A percentile compares a stretch with the other conserved stretches of the same genome.
phyloP scores from a whole-genome alignment of 1,140 invertebrate species.

The Drosophila lowei region DNA sequence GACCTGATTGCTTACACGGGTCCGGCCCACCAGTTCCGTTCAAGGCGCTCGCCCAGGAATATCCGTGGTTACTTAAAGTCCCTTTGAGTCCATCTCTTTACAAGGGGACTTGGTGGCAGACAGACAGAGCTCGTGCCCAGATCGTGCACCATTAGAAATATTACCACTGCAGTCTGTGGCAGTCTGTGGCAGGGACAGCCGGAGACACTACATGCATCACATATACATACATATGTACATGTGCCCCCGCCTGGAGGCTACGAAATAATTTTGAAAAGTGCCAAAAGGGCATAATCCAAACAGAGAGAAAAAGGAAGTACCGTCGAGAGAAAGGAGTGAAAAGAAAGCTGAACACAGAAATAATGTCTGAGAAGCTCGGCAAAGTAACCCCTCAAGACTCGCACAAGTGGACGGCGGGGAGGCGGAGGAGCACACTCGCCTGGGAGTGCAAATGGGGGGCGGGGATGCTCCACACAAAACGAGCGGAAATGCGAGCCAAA shows the following conservation, averaged over 20 bases:
- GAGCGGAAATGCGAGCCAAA: slow-evolving; percentile 72
- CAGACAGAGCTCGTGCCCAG: neutral
- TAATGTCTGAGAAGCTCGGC: slow-evolving; percentile 64
- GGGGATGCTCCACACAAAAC: slow-evolving; percentile 61
- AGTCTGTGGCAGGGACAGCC: slow-evolving; percentile 31
- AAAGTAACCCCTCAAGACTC: slow-evolving; percentile 74
- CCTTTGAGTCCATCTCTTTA: slow-evolving; percentile 1
- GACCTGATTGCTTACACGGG: slow-evolving; percentile 62
- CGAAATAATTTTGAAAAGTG: slow-evolving; percentile 78
- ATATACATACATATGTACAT: slow-evolving; percentile 30
- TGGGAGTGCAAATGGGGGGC: slow-evolving; percentile 27
- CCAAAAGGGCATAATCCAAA: slow-evolving; percentile 76
- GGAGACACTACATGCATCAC: slow-evolving; percentile 45
- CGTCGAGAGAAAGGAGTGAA: slow-evolving; percentile 19
- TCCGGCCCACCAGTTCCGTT: slow-evolving; percentile 58
- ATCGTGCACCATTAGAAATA: slow-evolving; percentile 64
- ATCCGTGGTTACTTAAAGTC: slow-evolving; percentile 39
- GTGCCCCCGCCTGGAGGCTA: slow-evolving; percentile 40
- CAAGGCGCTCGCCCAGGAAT: slow-evolving; percentile 10
- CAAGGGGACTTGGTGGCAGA: slow-evolving; percentile 10
- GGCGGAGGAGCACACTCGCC: slow-evolving; percentile 51
- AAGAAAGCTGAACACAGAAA: slow-evolving; percentile 39
- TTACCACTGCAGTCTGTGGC: slow-evolving; percentile 58
- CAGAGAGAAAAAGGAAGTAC: slow-evolving; percentile 4
- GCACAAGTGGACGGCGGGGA: slow-evolving; percentile 53